Evolutionary conservation across 2,797 vertebrate genomes (phyloP).

Genomic region (Anabacerthia variegaticeps): DNA sequence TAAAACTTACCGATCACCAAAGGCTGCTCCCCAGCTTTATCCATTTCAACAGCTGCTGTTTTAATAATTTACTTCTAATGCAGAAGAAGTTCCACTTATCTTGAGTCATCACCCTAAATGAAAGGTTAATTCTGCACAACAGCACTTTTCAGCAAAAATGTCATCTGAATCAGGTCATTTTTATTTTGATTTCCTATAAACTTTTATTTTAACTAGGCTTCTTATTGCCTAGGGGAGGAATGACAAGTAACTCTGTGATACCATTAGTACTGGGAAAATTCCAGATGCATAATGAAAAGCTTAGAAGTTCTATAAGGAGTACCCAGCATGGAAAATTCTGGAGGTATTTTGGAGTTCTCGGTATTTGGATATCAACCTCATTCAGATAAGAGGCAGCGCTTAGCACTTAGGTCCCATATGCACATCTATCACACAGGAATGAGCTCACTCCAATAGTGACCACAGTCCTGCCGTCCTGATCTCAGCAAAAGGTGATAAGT

Average conservation of each 20-base stretch:
- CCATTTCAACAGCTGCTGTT: neutral
- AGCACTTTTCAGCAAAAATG: neutral
- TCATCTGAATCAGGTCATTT: neutral
- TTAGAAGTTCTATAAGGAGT: neutral
- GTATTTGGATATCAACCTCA: neutral
- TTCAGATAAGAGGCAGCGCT: neutral
- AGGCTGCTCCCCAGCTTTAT: neutral
- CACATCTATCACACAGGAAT: neutral
- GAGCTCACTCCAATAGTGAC: neutral
- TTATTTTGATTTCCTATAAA: neutral
- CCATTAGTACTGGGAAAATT: neutral
- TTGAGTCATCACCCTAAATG: neutral
- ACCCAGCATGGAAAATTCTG: fast-evolving
- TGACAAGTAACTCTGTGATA: neutral
- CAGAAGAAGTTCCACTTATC: neutral
- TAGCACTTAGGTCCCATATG: neutral
- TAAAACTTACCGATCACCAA: neutral
- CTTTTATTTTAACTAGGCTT: neutral
- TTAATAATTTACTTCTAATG: neutral
- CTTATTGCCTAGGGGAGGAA: neutral
- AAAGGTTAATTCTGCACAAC: neutral
- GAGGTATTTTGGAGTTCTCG: neutral
- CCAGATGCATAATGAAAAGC: neutral
- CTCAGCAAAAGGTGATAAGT: neutral
- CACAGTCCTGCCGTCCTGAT: neutral